Percentiles rank a stretch among this genome's conserved stretches.
phyloP scores from a whole-genome alignment of 2,888 invertebrate species.

The Acleris cristana region DNA sequence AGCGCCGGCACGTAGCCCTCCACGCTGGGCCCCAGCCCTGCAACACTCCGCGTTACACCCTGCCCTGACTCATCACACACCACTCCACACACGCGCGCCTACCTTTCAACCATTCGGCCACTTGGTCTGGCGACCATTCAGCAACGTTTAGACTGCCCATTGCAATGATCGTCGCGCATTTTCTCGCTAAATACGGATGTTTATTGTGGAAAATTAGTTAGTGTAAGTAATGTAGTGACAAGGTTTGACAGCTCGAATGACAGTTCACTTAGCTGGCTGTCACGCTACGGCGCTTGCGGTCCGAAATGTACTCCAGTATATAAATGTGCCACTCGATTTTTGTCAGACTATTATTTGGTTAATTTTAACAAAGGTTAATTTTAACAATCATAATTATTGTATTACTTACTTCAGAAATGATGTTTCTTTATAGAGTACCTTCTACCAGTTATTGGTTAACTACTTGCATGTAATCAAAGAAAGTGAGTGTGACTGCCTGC shows the following conservation, averaged over 20 bases:
- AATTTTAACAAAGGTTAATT: too few species aligned
- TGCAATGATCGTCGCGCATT: constrained; percentile 52
- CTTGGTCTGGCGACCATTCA: constrained; percentile 95
- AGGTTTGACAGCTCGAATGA: constrained; percentile 13
- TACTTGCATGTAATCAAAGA: not conserved
- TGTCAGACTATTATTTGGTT: too few species aligned
- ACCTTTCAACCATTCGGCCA: constrained; percentile 96
- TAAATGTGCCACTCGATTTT: not conserved
- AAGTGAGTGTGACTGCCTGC: not conserved
- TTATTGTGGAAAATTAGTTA: constrained; percentile 40
- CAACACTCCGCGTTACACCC: constrained; percentile 30
- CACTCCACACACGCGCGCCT: constrained; percentile 44
- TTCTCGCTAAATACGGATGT: constrained; percentile 47
- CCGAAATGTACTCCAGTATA: constrained; percentile 6
- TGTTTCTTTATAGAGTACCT: not conserved
- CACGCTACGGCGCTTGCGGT: constrained; percentile 8
- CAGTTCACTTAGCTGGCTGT: not conserved
- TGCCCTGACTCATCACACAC: constrained; percentile 54
- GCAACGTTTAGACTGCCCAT: constrained; percentile 85
- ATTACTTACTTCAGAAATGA: not conserved
- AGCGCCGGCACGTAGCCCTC: constrained; percentile 92
- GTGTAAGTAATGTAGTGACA: constrained; percentile 10
- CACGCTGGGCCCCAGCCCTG: constrained; percentile 91
- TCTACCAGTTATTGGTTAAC: too few species aligned
- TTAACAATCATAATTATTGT: not conserved